Evolutionary conservation across 2,888 invertebrate species (phyloP).

Genomic region (Choristoneura rosaceana): DNA sequence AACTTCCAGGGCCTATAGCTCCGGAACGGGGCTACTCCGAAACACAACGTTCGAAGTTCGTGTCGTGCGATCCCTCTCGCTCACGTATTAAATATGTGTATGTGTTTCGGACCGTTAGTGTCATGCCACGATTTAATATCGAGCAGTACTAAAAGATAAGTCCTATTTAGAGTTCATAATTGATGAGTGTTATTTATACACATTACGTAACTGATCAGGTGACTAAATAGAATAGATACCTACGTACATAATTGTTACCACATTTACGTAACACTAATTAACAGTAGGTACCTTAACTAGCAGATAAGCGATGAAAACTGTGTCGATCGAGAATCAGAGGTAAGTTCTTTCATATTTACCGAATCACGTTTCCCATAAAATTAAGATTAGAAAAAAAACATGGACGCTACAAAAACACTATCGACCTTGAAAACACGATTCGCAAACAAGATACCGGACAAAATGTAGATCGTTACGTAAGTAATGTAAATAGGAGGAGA

Average conservation of each 20-base stretch:
- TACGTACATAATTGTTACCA: neutral
- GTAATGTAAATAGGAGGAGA: conserved; percentile 29
- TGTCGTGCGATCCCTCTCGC: too few relatives aligned
- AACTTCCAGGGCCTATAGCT: too few relatives aligned
- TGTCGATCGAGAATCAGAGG: conserved; percentile 1
- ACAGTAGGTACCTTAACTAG: neutral
- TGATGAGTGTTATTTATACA: conserved; percentile 1
- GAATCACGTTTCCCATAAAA: conserved; percentile 22
- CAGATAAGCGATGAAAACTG: neutral
- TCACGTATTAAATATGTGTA: too few relatives aligned
- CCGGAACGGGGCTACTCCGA: too few relatives aligned
- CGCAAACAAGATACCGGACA: conserved; percentile 32
- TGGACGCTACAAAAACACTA: conserved; percentile 24
- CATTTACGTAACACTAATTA: conserved; percentile 20
- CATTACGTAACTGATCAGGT: conserved; percentile 37
- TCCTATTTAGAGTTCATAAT: conserved; percentile 23
- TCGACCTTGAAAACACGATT: conserved; percentile 32
- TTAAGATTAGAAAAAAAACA: conserved; percentile 25
- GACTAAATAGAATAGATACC: conserved; percentile 11
- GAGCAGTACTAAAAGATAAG: conserved; percentile 24
- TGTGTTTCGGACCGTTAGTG: too few relatives aligned
- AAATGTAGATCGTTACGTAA: conserved; percentile 31
- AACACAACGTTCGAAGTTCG: too few relatives aligned
- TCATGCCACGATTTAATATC: conserved; percentile 20
- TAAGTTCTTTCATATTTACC: conserved; percentile 14